phyloP scores from a whole-genome alignment of 1,140 invertebrate species.

The Macrobrachium rosenbergii region DNA sequence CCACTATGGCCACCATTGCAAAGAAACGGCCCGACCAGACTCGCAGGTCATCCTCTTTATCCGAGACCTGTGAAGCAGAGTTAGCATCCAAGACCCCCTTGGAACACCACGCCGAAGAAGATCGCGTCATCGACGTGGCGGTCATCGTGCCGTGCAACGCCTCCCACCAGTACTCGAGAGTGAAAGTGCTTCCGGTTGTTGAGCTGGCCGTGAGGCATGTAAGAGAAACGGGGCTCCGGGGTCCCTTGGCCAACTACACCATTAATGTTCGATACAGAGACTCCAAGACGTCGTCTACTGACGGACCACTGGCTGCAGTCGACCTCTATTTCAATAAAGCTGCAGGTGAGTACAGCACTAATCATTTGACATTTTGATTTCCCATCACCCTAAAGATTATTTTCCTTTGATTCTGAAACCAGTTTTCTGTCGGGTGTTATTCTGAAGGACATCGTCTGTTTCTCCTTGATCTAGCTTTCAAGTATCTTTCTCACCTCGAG shows the following conservation, averaged over 20 bases:
- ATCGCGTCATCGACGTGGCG: conserved; percentile 71
- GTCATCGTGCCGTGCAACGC: conserved; percentile 79
- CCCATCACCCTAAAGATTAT: not conserved
- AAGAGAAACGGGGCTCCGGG: conserved; percentile 74
- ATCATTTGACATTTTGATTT: not conserved
- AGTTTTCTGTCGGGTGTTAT: too few species aligned
- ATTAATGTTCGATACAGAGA: conserved; percentile 80
- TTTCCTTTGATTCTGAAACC: too few species aligned
- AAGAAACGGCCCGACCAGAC: not conserved
- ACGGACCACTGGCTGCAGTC: conserved; percentile 83
- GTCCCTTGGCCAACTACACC: conserved; percentile 77
- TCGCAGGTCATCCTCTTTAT: not conserved
- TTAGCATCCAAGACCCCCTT: not conserved
- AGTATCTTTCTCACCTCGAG: too few species aligned
- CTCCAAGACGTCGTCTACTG: conserved; percentile 83
- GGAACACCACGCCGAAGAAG: not conserved
- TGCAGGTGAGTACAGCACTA: conserved; percentile 35
- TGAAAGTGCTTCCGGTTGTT: conserved; percentile 81
- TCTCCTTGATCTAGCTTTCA: not conserved
- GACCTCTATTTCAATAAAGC: conserved; percentile 80
- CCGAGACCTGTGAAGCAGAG: conserved; percentile 2
- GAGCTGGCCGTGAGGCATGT: conserved; percentile 77
- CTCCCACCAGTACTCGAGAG: conserved; percentile 76
- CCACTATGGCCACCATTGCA: too few species aligned
- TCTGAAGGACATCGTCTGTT: not conserved